phyloP scores from a whole-genome alignment of 2,113 vertebrate species.

The Nothobranchius furzeri region DNA sequence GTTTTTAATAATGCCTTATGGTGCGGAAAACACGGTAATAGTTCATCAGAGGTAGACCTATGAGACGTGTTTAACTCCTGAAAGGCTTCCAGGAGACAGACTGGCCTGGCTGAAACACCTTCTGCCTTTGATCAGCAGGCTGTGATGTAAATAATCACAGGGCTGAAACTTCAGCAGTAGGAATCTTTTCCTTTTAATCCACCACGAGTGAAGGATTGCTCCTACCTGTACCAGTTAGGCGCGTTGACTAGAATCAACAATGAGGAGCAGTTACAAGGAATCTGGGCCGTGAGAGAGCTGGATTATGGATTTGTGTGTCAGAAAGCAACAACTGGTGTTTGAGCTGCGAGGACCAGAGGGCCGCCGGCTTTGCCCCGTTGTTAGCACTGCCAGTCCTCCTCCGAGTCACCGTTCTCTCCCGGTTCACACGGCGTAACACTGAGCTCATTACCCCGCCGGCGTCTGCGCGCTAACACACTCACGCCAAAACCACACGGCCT shows the following conservation, averaged over 20 bases:
- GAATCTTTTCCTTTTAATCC: not conserved
- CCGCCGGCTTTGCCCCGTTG: constrained; percentile 45
- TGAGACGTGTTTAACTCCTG: too few species aligned
- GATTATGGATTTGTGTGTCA: constrained; percentile 59
- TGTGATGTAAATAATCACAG: too few species aligned
- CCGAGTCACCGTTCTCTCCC: constrained; percentile 41
- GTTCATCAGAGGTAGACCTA: too few species aligned
- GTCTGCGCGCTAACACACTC: constrained; percentile 13
- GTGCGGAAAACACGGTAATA: too few species aligned
- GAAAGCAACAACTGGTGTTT: constrained; percentile 35
- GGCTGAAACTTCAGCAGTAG: too few species aligned
- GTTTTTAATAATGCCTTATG: too few species aligned
- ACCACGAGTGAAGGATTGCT: not conserved
- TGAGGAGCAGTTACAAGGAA: constrained; percentile 41
- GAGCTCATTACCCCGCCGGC: constrained; percentile 57
- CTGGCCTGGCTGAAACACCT: too few species aligned
- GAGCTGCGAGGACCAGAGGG: constrained; percentile 48
- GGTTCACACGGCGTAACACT: constrained; percentile 54
- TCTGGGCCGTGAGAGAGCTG: constrained; percentile 19
- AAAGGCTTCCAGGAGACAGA: too few species aligned
- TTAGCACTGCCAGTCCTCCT: constrained; percentile 64
- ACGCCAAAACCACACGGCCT: constrained; percentile 6
- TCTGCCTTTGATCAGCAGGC: too few species aligned
- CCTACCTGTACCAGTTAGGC: constrained; percentile 6
- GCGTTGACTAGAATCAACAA: constrained; percentile 24